Evolutionary conservation across 2,888 invertebrate genomes (phyloP).

Genomic region (Acrocyrtus sp.): DNA sequence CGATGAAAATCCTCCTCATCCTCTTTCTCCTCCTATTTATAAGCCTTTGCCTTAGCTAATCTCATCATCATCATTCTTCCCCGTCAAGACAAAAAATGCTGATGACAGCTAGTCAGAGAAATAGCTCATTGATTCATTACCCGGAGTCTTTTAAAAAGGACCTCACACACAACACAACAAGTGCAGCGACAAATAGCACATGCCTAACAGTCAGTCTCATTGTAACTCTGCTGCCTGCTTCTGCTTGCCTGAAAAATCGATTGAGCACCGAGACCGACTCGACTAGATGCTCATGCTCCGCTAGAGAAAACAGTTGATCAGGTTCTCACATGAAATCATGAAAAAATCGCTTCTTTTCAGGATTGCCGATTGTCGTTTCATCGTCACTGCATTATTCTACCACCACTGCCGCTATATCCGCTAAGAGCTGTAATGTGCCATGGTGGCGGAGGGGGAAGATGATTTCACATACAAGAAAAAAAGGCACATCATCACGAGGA

Average conservation of each 20-base stretch:
- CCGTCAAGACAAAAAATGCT: background rate
- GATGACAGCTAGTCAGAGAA: slow-evolving; percentile 7
- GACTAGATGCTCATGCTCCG: too few species aligned
- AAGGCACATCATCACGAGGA: slow-evolving; percentile 1
- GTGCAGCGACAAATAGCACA: slow-evolving; percentile 5
- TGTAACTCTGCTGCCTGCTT: too few species aligned
- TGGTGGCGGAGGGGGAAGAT: background rate
- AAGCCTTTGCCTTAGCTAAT: too few species aligned
- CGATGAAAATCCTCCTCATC: too few species aligned
- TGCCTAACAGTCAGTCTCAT: too few species aligned
- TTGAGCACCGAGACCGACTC: too few species aligned
- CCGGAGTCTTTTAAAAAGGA: slow-evolving; percentile 9
- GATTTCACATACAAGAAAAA: background rate
- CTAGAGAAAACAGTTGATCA: slow-evolving; percentile 45
- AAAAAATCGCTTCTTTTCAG: too few species aligned
- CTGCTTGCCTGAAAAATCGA: slow-evolving; percentile 14
- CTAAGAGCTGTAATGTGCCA: background rate
- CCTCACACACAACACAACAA: slow-evolving; percentile 23
- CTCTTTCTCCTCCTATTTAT: too few species aligned
- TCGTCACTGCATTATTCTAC: too few species aligned
- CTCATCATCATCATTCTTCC: too few species aligned
- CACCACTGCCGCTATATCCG: background rate
- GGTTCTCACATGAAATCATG: slow-evolving; percentile 33
- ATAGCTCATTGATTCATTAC: too few species aligned
- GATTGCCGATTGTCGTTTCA: background rate